A percentile compares a stretch with the other conserved stretches of the same genome.
These are phyloP conservation scores for Cebidichthys violaceus DNA, from an alignment of 2,113 vertebrate genomes.

Conservation along the genomic window DNA sequence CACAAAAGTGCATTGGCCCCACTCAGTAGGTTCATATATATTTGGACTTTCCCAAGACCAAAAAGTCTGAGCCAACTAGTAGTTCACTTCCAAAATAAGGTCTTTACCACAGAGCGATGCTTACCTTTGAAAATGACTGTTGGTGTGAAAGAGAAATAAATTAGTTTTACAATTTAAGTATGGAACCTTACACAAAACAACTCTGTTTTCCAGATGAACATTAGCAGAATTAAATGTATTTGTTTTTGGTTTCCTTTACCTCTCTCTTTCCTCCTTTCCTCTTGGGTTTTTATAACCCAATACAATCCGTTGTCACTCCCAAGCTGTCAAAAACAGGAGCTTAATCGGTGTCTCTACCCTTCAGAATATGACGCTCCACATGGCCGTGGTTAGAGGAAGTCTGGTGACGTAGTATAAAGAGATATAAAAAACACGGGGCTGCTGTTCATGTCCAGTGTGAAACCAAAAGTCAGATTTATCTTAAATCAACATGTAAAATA, in stretches of 20 bases:
- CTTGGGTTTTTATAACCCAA: background rate
- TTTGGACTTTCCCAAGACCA: background rate
- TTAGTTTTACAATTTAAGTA: slow-evolving; percentile 57
- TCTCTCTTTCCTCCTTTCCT: no score
- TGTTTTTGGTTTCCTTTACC: background rate
- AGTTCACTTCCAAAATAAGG: slow-evolving; percentile 5
- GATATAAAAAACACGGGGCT: background rate
- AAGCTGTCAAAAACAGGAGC: background rate
- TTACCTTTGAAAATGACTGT: slow-evolving; percentile 78
- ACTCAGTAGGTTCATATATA: background rate
- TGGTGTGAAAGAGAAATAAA: slow-evolving; percentile 78
- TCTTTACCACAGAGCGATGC: slow-evolving; percentile 52
- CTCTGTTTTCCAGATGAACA: slow-evolving; percentile 3
- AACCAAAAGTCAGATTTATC: background rate
- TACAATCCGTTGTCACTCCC: background rate
- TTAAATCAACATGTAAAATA: background rate
- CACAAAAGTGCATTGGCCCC: background rate
- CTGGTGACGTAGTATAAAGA: background rate
- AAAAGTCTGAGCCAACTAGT: background rate
- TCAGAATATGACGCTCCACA: background rate
- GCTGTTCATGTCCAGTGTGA: background rate
- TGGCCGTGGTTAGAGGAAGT: background rate
- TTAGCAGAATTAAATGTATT: background rate
- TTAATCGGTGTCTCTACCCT: background rate
- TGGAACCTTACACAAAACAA: slow-evolving; percentile 42